Evolutionary conservation across 2,113 vertebrate species (phyloP).

Genomic region (Prunella himalayana): DNA sequence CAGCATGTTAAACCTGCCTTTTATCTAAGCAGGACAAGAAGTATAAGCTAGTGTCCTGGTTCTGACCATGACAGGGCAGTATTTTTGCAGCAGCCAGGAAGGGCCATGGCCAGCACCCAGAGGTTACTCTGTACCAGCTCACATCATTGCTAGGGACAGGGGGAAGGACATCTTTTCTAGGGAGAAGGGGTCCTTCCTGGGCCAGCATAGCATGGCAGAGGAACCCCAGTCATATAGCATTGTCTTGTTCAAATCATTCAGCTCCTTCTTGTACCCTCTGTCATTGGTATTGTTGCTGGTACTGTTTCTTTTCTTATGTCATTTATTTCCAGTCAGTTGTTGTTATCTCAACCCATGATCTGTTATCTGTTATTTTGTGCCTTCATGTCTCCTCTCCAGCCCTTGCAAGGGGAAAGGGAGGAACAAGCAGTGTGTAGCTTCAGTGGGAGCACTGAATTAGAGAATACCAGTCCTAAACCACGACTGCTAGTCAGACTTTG

Average conservation of each 20-base stretch:
- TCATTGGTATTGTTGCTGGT: background rate
- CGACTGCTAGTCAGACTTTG: background rate
- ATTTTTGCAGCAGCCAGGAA: background rate
- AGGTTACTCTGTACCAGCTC: background rate
- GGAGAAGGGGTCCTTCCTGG: background rate
- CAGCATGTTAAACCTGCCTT: background rate
- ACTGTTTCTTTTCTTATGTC: background rate
- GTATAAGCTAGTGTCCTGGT: background rate
- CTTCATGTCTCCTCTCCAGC: background rate
- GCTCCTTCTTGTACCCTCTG: background rate
- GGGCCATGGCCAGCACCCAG: background rate
- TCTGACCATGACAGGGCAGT: background rate
- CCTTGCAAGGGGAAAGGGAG: fast-evolving
- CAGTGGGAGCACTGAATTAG: background rate
- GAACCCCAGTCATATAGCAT: fast-evolving
- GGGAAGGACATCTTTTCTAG: background rate
- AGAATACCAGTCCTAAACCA: background rate
- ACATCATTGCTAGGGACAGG: background rate
- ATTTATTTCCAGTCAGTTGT: background rate
- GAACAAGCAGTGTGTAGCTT: background rate
- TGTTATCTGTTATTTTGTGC: background rate
- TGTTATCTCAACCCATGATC: background rate
- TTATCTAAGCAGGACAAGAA: background rate
- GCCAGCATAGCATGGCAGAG: background rate
- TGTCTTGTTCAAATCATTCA: background rate